These are phyloP conservation scores for Microchirus variegatus DNA, from an alignment of 2,797 vertebrate species.

Conservation along the genomic window DNA sequence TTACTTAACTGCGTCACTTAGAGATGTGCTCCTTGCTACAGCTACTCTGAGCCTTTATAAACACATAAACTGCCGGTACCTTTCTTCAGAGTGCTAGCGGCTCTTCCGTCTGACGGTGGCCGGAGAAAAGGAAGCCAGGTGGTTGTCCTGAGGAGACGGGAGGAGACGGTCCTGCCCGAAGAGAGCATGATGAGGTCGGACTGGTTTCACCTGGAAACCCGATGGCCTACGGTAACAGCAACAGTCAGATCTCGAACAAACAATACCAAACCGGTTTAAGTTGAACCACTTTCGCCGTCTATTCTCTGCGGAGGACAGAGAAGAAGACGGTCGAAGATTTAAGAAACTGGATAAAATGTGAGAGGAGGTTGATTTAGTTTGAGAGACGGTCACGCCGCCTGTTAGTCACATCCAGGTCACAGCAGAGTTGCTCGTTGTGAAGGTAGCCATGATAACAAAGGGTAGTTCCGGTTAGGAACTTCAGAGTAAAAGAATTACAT, in stretches of 20 bases:
- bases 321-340: accelerated
- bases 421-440: accelerated
- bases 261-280: neutral
- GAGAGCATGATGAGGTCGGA: constrained; percentile 57
- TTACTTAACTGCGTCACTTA: constrained; percentile 65
- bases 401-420: constrained; percentile 4
- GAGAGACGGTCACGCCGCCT: constrained; percentile 2
- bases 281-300: neutral
- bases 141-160: constrained; percentile 48
- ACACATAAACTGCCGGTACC: constrained; percentile 47
- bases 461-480: constrained; percentile 6
- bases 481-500: constrained; percentile 47
- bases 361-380: neutral
- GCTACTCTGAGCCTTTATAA: neutral
- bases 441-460: accelerated
- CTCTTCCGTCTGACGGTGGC: constrained; percentile 25
- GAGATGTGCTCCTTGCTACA: constrained; percentile 56
- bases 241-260: neutral
- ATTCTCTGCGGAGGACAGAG: accelerated
- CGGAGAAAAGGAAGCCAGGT: constrained; percentile 30
- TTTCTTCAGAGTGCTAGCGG: constrained; percentile 46
- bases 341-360: neutral
- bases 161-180: constrained; percentile 51
- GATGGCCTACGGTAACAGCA: constrained; percentile 26
- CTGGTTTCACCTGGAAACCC: constrained; percentile 24